These are phyloP conservation scores for Dysdera silvatica DNA, from an alignment of 1,140 invertebrate genomes.

Conservation along the genomic window DNA sequence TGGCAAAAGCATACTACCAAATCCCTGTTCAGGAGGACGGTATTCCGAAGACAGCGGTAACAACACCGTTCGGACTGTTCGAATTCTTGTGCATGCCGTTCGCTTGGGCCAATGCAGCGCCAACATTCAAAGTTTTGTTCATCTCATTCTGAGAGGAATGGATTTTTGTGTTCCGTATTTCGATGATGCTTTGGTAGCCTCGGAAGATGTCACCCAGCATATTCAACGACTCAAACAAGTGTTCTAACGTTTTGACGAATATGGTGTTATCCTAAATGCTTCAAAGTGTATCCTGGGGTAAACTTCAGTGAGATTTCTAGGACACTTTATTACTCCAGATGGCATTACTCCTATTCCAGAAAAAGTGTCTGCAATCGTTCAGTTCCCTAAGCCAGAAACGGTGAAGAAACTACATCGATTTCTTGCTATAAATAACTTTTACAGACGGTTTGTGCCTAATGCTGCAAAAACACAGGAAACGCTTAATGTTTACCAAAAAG, in stretches of 20 bases:
- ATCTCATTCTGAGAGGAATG: constrained; percentile 4
- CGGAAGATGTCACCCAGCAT: constrained; percentile 7
- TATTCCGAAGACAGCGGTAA: too few relatives aligned
- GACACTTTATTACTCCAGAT: neutral
- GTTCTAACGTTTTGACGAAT: constrained; percentile 22
- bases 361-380: neutral
- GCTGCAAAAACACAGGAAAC: neutral
- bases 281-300: constrained; percentile 6
- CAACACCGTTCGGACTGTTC: too few relatives aligned
- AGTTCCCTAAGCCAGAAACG: neutral
- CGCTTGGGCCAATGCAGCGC: too few relatives aligned
- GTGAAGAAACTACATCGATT: constrained; percentile 3
- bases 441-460: constrained; percentile 1
- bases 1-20: too few relatives aligned
- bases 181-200: constrained; percentile 26
- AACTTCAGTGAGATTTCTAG: constrained; percentile 10
- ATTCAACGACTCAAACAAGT: constrained; percentile 2
- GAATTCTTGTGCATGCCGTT: too few relatives aligned
- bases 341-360: neutral
- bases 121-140: constrained; percentile 31
- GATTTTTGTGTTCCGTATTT: constrained; percentile 16
- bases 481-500: constrained; percentile 1
- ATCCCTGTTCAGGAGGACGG: too few relatives aligned
- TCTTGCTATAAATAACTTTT: constrained; percentile 4
- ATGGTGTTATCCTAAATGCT: constrained; percentile 14